Base-by-base conservation (phyloP, 2,888 invertebrate genomes). In the Drosophila conformis region DNA sequence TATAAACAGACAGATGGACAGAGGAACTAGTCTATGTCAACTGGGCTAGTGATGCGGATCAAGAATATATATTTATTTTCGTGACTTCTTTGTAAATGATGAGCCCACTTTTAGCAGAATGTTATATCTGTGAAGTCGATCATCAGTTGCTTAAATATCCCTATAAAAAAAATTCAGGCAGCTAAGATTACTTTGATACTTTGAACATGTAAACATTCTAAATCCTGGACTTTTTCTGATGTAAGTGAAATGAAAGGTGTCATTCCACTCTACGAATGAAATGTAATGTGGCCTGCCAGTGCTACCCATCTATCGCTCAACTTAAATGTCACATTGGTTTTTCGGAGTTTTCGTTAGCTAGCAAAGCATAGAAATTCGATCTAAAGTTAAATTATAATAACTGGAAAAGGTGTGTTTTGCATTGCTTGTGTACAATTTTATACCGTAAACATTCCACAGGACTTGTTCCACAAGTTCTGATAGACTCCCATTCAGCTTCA, bases 371-470 rank as follows among this genome's bases (percentile, higher is more conserved):
- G 7, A 54, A 27, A 36, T 29, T 27, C 4, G 13, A 6, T 27
- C 3, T 4, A 4, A 11, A 25, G 2, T 18, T 18, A 4, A 27
- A n/a, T 11, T 11, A 11, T 10, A 27, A 8, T 57, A 31, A 31
- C 8, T 42, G 38, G 8, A n/a, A 29, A 48, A 25, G 15, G 11
- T n/a, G 8, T 29, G 29, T 21, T 31, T 15, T 15, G 21, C 6
- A n/a, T 15, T 38, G 29, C 6, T n/a, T 42, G 6, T 18, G 21
- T 15, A 15, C 31, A 42, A 63, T 57, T 33, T 15, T 25, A 48
- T 70, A 38, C n/a, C n/a, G 35, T 58, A 77, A 73, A 60, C 68
- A 36, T 33, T 57, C 42, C 40, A 35, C 18, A 49, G 65, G 75
- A 70, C 70, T 69, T 46, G 40, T 57, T 57, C 21, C 54, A 46